Evolutionary conservation across 2,888 invertebrate genomes (phyloP).

Genomic region (Himalopsyche tibetana): DNA sequence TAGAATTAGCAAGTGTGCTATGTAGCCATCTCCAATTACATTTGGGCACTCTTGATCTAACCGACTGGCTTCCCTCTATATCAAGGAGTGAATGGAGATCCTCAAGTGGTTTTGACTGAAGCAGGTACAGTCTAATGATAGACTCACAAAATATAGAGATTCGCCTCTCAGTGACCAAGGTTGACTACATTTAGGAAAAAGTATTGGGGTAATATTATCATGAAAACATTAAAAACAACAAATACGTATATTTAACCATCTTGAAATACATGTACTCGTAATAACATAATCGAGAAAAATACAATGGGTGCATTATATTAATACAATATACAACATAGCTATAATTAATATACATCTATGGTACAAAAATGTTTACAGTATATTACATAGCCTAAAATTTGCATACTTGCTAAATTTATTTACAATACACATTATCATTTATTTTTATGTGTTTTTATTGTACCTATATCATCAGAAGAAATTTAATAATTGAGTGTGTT

Average conservation of each 20-base stretch:
- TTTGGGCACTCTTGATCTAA: no score
- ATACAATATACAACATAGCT: conserved; percentile 3
- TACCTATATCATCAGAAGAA: background rate
- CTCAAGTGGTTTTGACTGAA: no score
- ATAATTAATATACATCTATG: conserved; percentile 23
- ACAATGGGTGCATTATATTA: conserved; percentile 24
- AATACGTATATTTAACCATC: conserved; percentile 41
- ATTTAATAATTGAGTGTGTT: background rate
- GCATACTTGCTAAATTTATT: background rate
- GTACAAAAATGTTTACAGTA: conserved; percentile 7
- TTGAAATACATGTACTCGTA: background rate
- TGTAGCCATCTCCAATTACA: no score
- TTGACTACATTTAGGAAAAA: no score
- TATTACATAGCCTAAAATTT: background rate
- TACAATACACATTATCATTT: conserved; percentile 13
- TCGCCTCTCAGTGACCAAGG: no score
- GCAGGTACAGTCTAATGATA: no score
- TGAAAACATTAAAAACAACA: conserved; percentile 17
- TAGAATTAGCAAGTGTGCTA: no score
- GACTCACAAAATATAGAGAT: no score
- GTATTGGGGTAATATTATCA: no score
- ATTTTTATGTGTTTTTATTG: background rate
- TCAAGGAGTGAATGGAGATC: no score
- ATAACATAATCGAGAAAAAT: conserved; percentile 14
- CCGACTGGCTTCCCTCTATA: no score